These are phyloP conservation scores for Phengaris alcon DNA, from an alignment of 2,888 invertebrate genomes.

Conservation along the genomic window DNA sequence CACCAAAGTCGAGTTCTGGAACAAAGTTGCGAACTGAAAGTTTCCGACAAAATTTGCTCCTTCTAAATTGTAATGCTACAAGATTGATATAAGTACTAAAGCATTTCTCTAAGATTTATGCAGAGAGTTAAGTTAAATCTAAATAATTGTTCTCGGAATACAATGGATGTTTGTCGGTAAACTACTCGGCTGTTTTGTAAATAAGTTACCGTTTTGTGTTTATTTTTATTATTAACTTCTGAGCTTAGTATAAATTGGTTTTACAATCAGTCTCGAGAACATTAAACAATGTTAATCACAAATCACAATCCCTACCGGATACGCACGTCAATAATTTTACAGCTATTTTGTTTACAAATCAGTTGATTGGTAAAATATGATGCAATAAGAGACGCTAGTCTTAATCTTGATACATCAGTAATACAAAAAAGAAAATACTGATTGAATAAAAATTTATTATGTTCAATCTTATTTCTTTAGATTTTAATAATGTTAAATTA, in stretches of 20 bases:
- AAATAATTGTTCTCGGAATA: slow-evolving; percentile 2
- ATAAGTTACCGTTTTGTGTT: slow-evolving; percentile 1
- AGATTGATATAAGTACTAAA: slow-evolving; percentile 48
- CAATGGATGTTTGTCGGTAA: neutral
- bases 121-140: slow-evolving; percentile 21
- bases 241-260: neutral
- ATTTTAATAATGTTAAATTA: neutral
- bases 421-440: too few relatives aligned
- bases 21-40: slow-evolving; percentile 57
- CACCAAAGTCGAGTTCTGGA: slow-evolving; percentile 49
- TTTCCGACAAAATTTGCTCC: slow-evolving; percentile 55
- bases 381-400: neutral
- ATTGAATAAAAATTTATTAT: too few relatives aligned
- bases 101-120: slow-evolving; percentile 24
- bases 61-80: slow-evolving; percentile 63
- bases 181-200: neutral
- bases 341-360: slow-evolving; percentile 2
- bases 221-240: neutral
- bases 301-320: neutral
- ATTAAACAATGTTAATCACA: slow-evolving; percentile 6
- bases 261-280: neutral
- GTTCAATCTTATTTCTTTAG: neutral
- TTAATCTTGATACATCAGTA: too few relatives aligned
- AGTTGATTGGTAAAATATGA: neutral
- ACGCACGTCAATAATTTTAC: neutral